Evolutionary conservation across 2,888 invertebrate genomes (phyloP).

Genomic region (Spisula subtruncata): DNA sequence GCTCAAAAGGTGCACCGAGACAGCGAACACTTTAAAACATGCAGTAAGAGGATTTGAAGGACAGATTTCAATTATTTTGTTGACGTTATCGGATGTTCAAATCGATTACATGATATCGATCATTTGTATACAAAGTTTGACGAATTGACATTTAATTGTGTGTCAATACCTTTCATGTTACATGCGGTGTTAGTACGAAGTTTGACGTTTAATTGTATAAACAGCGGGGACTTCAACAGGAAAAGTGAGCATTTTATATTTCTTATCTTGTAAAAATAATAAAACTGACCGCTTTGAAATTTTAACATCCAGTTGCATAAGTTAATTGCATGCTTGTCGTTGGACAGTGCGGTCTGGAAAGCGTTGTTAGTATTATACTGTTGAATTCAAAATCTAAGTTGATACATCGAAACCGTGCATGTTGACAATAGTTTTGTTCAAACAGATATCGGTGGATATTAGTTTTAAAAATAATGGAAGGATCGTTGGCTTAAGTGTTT

Average conservation of each 20-base stretch:
- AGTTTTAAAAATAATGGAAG: not conserved
- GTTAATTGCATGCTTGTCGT: not conserved
- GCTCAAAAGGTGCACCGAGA: not conserved
- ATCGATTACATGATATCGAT: slow-evolving; percentile 6
- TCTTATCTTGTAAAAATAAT: slow-evolving; percentile 14
- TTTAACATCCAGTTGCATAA: not conserved
- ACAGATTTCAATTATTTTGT: slow-evolving; percentile 35
- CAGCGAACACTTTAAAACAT: slow-evolving; percentile 35
- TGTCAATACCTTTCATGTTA: slow-evolving; percentile 21
- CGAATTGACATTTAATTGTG: slow-evolving; percentile 24
- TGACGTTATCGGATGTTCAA: slow-evolving; percentile 49
- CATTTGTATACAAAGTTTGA: slow-evolving; percentile 27
- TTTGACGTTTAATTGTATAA: not conserved
- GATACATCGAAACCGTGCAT: not conserved
- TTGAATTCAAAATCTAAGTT: not conserved
- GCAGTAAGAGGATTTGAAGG: slow-evolving; percentile 43
- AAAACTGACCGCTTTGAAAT: not conserved
- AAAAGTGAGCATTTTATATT: slow-evolving; percentile 19
- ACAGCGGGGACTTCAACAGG: not conserved
- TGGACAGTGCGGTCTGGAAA: not conserved
- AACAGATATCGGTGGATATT: not conserved
- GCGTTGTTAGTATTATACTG: not conserved
- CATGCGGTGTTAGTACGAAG: slow-evolving; percentile 1
- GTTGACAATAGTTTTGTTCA: not conserved
- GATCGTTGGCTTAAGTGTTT: not conserved